Percentiles rank a stretch among this genome's conserved stretches.
These are phyloP conservation scores for Arenaria interpres DNA, from an alignment of 2,113 vertebrate genomes.

Conservation along the genomic window DNA sequence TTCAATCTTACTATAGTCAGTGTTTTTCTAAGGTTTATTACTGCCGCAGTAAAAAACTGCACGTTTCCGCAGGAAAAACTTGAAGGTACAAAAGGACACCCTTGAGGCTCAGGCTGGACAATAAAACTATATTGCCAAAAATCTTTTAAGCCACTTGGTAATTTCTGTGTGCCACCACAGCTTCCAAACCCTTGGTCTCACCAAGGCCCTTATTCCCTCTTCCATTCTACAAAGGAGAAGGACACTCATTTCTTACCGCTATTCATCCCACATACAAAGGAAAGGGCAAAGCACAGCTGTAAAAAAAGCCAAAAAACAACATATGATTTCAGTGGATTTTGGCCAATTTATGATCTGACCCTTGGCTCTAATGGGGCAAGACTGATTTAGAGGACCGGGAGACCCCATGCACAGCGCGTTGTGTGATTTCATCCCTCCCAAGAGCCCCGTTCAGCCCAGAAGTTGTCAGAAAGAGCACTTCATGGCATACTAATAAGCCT, in stretches of 20 bases:
- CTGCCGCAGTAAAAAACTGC: rapidly evolving
- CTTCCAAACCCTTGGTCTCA: not conserved
- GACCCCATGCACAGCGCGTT: rapidly evolving
- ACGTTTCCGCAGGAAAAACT: not conserved
- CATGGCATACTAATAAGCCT: not conserved
- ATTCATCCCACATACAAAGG: not conserved
- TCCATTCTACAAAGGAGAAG: rapidly evolving
- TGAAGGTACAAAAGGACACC: not conserved
- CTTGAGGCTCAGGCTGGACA: rapidly evolving
- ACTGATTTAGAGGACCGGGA: not conserved
- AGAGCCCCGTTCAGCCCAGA: not conserved
- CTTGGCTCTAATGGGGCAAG: not conserved
- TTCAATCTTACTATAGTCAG: not conserved
- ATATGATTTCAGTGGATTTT: not conserved
- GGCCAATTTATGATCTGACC: not conserved
- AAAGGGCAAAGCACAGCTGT: not conserved
- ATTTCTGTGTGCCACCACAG: not conserved
- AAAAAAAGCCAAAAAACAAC: not conserved
- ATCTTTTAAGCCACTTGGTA: not conserved
- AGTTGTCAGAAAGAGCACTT: not conserved
- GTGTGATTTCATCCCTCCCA: not conserved
- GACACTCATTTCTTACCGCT: rapidly evolving
- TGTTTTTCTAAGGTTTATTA: not conserved
- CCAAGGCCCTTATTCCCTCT: not conserved
- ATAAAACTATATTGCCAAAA: not conserved